These are phyloP conservation scores for Todiramphus chloris DNA, from an alignment of 2,113 vertebrate genomes.

Conservation along the genomic window DNA sequence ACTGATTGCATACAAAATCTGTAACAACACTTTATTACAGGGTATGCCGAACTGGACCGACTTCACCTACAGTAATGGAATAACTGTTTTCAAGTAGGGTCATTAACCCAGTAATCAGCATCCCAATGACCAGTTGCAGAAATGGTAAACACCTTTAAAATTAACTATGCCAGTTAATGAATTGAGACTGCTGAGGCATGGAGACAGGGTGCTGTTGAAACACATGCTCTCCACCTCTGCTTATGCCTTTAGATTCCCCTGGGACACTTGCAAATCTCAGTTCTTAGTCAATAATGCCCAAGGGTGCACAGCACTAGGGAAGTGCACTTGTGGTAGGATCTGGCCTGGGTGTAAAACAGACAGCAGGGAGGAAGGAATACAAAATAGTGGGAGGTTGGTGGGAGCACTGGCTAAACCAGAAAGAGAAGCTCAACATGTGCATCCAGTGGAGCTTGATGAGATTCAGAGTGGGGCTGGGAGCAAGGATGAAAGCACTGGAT, in stretches of 20 bases:
- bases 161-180: not conserved
- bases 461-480: not conserved
- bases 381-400: not conserved
- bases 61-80: not conserved
- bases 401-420: conserved; percentile 44
- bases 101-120: not conserved
- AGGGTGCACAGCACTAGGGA: not conserved
- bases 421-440: not conserved
- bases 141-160: not conserved
- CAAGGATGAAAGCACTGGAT: not conserved
- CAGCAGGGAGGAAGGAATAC: not conserved
- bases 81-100: not conserved
- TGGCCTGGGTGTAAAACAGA: not conserved
- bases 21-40: not conserved
- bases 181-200: not conserved
- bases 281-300: not conserved
- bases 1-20: not conserved
- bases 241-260: accelerated
- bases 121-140: not conserved
- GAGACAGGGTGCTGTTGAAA: not conserved
- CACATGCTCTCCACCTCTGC: not conserved
- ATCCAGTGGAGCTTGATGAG: not conserved
- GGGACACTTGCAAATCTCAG: not conserved
- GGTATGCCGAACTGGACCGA: not conserved
- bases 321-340: not conserved